Percentiles rank a stretch among this genome's conserved stretches.
These are phyloP conservation scores for Drosophila parabipectinata DNA, from an alignment of 1,140 invertebrate species.

Conservation along the genomic window DNA sequence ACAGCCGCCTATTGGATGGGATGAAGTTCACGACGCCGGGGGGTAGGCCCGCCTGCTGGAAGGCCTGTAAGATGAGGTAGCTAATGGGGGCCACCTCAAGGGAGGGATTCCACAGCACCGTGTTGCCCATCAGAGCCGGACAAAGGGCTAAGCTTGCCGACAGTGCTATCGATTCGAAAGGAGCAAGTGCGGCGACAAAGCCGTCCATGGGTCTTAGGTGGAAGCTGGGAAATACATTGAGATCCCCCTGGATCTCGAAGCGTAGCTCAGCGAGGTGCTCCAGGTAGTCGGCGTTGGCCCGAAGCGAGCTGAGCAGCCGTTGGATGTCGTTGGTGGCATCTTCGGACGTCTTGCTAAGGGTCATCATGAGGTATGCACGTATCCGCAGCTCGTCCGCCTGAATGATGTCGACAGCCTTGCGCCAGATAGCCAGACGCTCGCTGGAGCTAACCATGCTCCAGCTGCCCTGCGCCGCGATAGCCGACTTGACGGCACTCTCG, in stretches of 20 bases:
- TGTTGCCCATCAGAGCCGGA: slow-evolving; percentile 98
- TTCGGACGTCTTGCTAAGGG: slow-evolving; percentile 96
- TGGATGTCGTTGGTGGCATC: slow-evolving; percentile 98
- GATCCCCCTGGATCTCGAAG: slow-evolving; percentile 38
- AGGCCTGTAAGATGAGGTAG: slow-evolving; percentile 96
- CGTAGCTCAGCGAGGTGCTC: slow-evolving; percentile 88
- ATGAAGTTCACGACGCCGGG: slow-evolving; percentile 98
- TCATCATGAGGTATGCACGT: slow-evolving; percentile 97
- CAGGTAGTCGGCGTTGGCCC: slow-evolving; percentile 95
- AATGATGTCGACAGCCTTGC: slow-evolving; percentile 94
- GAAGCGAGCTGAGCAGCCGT: slow-evolving; percentile 97
- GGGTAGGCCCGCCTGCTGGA: slow-evolving; percentile 95
- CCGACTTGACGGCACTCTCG: slow-evolving; percentile 92
- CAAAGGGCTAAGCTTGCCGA: slow-evolving; percentile 97
- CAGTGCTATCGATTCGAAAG: slow-evolving; percentile 99
- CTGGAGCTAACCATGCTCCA: slow-evolving; percentile 93
- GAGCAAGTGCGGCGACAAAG: slow-evolving; percentile 97
- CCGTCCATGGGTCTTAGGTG: slow-evolving; percentile 95
- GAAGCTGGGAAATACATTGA: slow-evolving; percentile 86
- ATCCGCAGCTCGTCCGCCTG: slow-evolving; percentile 93
- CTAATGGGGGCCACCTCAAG: slow-evolving; percentile 97
- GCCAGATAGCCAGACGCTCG: slow-evolving; percentile 91
- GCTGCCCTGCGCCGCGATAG: slow-evolving; percentile 89
- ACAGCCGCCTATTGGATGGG: slow-evolving; percentile 96
- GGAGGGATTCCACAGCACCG: slow-evolving; percentile 98